Percentiles rank a stretch among this genome's conserved stretches.
Evolutionary conservation across 30 jellyfish, hydroid and myxozoan species (phyloP).

Genomic region (Calvadosia cruxmelitensis): DNA sequence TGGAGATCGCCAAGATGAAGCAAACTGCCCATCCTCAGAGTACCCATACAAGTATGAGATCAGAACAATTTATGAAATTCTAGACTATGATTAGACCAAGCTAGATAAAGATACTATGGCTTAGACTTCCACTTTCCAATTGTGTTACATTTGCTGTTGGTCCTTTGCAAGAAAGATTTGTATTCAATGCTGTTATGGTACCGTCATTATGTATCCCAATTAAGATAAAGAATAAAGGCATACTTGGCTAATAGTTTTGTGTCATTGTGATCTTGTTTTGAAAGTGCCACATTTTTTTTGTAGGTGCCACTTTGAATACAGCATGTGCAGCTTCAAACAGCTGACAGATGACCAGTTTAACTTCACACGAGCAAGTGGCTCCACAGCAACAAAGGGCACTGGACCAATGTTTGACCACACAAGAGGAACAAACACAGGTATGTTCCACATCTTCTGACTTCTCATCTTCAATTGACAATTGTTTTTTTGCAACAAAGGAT

Average conservation of each 20-base stretch:
- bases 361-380: constrained; percentile 77
- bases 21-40: constrained; percentile 46
- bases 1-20: constrained; percentile 90
- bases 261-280: too few relatives aligned
- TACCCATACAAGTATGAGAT: constrained; percentile 58
- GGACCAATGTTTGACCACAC: constrained; percentile 97
- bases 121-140: neutral
- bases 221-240: too few relatives aligned
- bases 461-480: too few relatives aligned
- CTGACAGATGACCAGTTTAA: constrained; percentile 88
- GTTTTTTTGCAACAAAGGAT: too few relatives aligned
- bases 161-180: too few relatives aligned
- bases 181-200: too few relatives aligned
- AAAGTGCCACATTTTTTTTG: too few relatives aligned
- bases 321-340: constrained; percentile 67
- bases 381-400: constrained; percentile 83
- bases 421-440: constrained; percentile 92
- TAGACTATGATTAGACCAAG: neutral
- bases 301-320: constrained; percentile 81
- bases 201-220: too few relatives aligned
- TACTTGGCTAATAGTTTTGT: too few relatives aligned
- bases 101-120: neutral
- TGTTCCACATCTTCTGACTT: too few relatives aligned
- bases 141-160: neutral
- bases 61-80: neutral